A percentile compares a stretch with the other conserved stretches of the same genome.
These are phyloP conservation scores for Zeuzera pyrina DNA, from an alignment of 2,888 invertebrate species.

Conservation along the genomic window DNA sequence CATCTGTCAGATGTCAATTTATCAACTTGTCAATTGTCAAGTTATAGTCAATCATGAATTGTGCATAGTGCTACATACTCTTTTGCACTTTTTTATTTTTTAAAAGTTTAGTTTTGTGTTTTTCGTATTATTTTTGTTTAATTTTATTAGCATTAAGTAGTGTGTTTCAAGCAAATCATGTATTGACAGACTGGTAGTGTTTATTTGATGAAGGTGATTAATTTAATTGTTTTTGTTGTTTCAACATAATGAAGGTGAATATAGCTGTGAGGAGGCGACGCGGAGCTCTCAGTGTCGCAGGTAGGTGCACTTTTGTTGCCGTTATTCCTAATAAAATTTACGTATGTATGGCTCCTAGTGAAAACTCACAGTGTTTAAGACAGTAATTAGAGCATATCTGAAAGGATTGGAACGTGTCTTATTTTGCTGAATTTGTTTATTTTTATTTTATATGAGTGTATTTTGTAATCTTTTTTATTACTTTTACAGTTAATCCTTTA, in stretches of 20 bases:
- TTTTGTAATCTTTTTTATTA: no score
- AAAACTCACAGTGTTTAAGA: no score
- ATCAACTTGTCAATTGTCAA: no score
- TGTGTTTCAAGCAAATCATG: slow-evolving; percentile 27
- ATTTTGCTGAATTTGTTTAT: no score
- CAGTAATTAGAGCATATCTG: no score
- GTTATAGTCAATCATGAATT: slow-evolving; percentile 27
- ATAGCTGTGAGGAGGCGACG: slow-evolving; percentile 48
- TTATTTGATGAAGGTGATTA: slow-evolving; percentile 26
- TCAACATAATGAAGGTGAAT: slow-evolving; percentile 61
- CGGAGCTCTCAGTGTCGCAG: slow-evolving; percentile 50
- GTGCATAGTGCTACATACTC: slow-evolving; percentile 12
- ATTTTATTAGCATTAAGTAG: slow-evolving; percentile 22
- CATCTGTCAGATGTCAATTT: no score
- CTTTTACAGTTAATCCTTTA: no score
- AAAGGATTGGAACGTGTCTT: no score
- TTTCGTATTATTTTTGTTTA: slow-evolving; percentile 33
- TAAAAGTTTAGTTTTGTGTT: slow-evolving; percentile 34
- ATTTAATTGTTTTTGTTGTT: slow-evolving; percentile 41
- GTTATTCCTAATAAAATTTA: no score
- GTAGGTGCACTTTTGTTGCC: slow-evolving; percentile 39
- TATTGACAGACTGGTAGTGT: slow-evolving; percentile 25
- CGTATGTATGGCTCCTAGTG: no score
- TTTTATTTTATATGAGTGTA: no score
- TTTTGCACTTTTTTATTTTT: slow-evolving; percentile 40